Percentiles rank a stretch among this genome's conserved stretches.
Conservation (phyloP, 2,113 vertebrate genomes). For the Camelus dromedarius region DNA sequence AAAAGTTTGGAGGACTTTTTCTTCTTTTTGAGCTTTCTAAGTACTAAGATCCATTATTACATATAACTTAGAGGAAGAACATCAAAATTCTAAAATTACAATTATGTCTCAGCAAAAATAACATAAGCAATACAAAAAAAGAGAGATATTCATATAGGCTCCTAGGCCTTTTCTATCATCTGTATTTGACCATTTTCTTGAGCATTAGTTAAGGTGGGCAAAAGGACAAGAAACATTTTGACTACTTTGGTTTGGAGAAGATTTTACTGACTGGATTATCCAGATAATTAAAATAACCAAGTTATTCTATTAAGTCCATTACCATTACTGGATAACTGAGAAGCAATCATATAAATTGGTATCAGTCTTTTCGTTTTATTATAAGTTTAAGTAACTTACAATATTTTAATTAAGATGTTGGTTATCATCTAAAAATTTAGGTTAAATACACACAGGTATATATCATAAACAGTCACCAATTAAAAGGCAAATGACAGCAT, state of each 20-base stretch:
- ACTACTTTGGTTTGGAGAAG: background rate
- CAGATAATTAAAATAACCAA: conserved; percentile 36
- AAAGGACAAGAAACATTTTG: background rate
- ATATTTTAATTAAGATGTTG: conserved; percentile 42
- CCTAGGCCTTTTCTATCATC: background rate
- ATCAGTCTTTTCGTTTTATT: conserved; percentile 4
- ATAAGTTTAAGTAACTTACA: background rate
- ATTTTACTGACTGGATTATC: conserved; percentile 11
- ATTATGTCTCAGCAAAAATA: conserved; percentile 9
- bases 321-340: background rate
- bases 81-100: conserved; percentile 54
- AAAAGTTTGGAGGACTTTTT: background rate
- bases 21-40: conserved; percentile 9
- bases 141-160: background rate
- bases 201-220: background rate
- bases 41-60: background rate
- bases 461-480: background rate
- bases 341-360: conserved; percentile 3
- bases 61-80: background rate
- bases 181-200: background rate
- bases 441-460: background rate
- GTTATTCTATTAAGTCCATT: background rate
- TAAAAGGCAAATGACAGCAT: conserved; percentile 30
- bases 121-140: background rate
- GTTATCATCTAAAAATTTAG: conserved; percentile 33